phyloP scores from a whole-genome alignment of 1,140 invertebrate species.

The Drosophila ogumai region DNA sequence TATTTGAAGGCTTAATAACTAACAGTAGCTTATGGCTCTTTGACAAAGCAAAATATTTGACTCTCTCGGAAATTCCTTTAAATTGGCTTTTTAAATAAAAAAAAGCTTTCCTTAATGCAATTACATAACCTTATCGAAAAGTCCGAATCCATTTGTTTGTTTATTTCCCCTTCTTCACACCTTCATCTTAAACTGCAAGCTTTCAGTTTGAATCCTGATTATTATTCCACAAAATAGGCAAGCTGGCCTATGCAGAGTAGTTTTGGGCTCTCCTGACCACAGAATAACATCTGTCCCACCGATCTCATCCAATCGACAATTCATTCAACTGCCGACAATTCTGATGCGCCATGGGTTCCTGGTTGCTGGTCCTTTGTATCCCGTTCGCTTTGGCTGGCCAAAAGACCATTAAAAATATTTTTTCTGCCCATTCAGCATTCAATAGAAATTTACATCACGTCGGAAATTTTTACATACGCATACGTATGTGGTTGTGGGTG shows the following conservation, averaged over 20 bases:
- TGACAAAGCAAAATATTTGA: too few relatives aligned
- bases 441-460: conserved; percentile 83
- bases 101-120: background rate
- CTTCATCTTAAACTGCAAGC: conserved; percentile 28
- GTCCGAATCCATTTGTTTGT: too few relatives aligned
- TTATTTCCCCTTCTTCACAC: background rate
- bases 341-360: conserved; percentile 24
- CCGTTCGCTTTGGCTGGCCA: conserved; percentile 41
- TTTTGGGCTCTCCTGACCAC: conserved; percentile 16
- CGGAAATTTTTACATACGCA: conserved; percentile 72
- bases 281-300: conserved; percentile 25
- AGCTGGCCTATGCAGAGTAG: conserved; percentile 24
- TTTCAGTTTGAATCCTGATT: conserved; percentile 36
- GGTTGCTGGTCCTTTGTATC: conserved; percentile 22
- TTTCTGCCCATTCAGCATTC: conserved; percentile 82
- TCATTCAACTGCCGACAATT: conserved; percentile 65
- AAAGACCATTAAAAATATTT: conserved; percentile 80
- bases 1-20: background rate
- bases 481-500: conserved; percentile 1
- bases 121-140: background rate
- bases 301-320: conserved; percentile 33
- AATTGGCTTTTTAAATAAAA: background rate
- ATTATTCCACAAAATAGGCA: conserved; percentile 38
- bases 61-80: background rate
- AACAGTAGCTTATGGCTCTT: too few relatives aligned